phyloP scores from a whole-genome alignment of 2,888 invertebrate species.

The Pilophorus perplexus region DNA sequence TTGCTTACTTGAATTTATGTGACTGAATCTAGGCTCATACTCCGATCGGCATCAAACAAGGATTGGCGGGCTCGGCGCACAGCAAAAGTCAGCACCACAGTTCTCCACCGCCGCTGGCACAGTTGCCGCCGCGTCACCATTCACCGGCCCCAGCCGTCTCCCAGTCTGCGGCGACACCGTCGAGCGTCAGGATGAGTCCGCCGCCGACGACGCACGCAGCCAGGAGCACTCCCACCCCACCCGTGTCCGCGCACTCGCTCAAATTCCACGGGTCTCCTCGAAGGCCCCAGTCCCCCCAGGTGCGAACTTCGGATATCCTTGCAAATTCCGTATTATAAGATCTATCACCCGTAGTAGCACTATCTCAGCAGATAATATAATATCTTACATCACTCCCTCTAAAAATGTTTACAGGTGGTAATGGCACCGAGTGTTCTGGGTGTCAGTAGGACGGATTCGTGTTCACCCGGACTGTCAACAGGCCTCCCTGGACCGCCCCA shows the following conservation, averaged over 20 bases:
- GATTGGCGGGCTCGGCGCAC: not conserved
- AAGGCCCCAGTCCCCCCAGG: constrained; percentile 15
- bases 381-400: too few species aligned
- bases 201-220: constrained; percentile 9
- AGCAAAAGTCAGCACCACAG: constrained; percentile 20
- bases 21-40: constrained; percentile 24
- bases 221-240: not conserved
- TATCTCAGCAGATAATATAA: too few species aligned
- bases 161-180: not conserved
- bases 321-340: too few species aligned
- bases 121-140: constrained; percentile 24
- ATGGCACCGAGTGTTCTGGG: not conserved
- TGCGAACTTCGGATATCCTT: too few species aligned
- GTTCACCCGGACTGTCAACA: constrained; percentile 1
- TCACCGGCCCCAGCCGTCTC: constrained; percentile 20
- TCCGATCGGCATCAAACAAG: constrained; percentile 21
- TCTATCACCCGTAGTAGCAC: too few species aligned
- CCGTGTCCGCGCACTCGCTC: not conserved
- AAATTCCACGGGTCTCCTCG: constrained; percentile 9
- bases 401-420: too few species aligned
- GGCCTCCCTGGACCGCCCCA: constrained; percentile 17
- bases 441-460: constrained; percentile 8
- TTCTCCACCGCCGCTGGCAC: constrained; percentile 24
- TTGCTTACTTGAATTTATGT: too few species aligned
- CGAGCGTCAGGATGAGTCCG: constrained; percentile 4